Evolutionary conservation across 2,888 invertebrate species (phyloP).

Genomic region (Hyalella azteca): DNA sequence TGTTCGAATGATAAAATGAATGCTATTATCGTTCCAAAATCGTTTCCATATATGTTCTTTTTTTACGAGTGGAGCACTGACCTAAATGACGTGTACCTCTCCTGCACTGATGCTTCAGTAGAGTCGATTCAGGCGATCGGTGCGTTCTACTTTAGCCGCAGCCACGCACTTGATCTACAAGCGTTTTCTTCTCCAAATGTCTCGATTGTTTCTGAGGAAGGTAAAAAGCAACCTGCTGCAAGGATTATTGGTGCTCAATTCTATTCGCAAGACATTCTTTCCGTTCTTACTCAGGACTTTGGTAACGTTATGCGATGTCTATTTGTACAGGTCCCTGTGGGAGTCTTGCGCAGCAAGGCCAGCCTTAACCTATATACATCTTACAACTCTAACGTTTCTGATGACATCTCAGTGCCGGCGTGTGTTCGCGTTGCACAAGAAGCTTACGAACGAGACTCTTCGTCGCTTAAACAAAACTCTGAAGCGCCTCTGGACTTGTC

Average conservation of each 20-base stretch:
- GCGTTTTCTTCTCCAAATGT: background rate
- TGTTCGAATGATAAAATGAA: slow-evolving; percentile 65
- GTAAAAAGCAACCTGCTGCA: slow-evolving; percentile 34
- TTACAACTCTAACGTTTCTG: background rate
- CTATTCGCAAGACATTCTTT: slow-evolving; percentile 75
- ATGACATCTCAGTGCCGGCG: background rate
- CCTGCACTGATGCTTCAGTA: background rate
- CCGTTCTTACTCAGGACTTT: slow-evolving; percentile 68
- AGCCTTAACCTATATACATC: no score
- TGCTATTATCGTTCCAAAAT: slow-evolving; percentile 64
- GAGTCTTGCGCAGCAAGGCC: background rate
- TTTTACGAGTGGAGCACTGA: slow-evolving; percentile 48
- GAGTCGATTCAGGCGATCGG: background rate
- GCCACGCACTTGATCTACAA: background rate
- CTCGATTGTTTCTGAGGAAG: background rate
- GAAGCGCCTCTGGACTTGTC: background rate
- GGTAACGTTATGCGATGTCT: slow-evolving; percentile 37
- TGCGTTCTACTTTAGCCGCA: slow-evolving; percentile 10
- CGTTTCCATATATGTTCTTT: slow-evolving; percentile 63
- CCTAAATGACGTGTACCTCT: slow-evolving; percentile 35
- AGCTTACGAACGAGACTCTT: background rate
- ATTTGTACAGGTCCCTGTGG: background rate
- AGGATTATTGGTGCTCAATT: slow-evolving; percentile 75
- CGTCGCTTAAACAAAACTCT: no score
- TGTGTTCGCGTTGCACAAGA: background rate